phyloP scores from a whole-genome alignment of 2,113 vertebrate species.

The Platysteira castanea region DNA sequence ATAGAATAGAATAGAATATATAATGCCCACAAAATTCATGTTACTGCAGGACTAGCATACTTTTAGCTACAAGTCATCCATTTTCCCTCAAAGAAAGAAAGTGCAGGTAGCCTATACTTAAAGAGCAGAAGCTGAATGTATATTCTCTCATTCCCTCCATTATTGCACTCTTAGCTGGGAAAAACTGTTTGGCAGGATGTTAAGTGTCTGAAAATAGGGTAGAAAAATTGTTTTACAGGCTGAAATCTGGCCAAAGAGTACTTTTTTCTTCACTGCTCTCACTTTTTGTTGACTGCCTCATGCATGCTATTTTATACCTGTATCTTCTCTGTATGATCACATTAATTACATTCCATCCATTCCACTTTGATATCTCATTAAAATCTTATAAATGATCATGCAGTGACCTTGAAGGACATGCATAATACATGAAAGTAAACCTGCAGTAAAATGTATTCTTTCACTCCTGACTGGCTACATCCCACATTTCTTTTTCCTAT shows the following conservation, averaged over 20 bases:
- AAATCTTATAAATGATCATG: slow-evolving; percentile 87
- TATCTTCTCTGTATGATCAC: slow-evolving; percentile 71
- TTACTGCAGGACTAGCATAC: background rate
- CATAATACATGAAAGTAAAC: slow-evolving; percentile 88
- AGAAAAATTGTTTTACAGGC: background rate
- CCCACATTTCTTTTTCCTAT: slow-evolving; percentile 73
- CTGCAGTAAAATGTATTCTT: slow-evolving; percentile 85
- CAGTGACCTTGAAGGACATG: slow-evolving; percentile 84
- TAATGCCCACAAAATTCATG: background rate
- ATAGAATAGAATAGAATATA: background rate
- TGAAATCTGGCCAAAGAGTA: background rate
- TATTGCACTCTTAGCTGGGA: background rate
- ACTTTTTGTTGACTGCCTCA: slow-evolving; percentile 54
- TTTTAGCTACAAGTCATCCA: background rate
- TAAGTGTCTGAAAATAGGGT: background rate
- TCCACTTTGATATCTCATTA: slow-evolving; percentile 86
- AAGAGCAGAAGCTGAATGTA: background rate
- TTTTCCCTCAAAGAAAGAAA: background rate
- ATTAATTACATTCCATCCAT: slow-evolving; percentile 82
- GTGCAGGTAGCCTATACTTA: background rate
- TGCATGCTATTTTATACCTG: slow-evolving; percentile 67
- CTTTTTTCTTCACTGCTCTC: background rate
- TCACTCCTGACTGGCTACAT: slow-evolving; percentile 83
- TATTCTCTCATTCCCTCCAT: slow-evolving; percentile 22
- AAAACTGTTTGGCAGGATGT: background rate